Evolutionary conservation across 2,113 vertebrate genomes (phyloP), one percentile per base, ranked within the genome.

Genomic region (Festucalex cinctus): DNA sequence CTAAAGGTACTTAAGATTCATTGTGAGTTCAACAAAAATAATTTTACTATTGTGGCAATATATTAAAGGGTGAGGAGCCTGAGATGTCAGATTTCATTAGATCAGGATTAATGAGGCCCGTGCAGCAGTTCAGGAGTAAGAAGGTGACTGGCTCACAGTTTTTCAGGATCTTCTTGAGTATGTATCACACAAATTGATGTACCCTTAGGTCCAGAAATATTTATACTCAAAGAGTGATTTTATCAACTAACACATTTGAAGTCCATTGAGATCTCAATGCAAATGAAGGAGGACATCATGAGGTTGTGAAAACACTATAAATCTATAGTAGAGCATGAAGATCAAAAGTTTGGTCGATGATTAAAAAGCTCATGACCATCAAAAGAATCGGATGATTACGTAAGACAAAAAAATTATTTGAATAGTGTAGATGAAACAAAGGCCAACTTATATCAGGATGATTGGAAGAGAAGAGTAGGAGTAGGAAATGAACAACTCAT

Each of bases 1-100:
- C 63, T 28, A 24, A 49, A 39, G 9, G 37, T 56, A 75, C 69
- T 51, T 76, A 37, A 37, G 26, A 63, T 9, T 75, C 39, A 66
- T 64, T 51, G 58, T 0, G 2, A 60, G n/a, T 49, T 65, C 46
- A 51, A 4, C 3, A 63, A 71, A 67, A 46, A 49, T 39, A 49
- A 17, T 8, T 39, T 63, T 6, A 36, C 49, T 39, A 63, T 37
- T 28, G 35, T 14, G 56, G 39, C 39, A 10, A 51, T 57, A 28
- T 66, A 19, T 28, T 62, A 20, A 9, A 62, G 28, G 26, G 43
- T 0, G n/a, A 56, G 59, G 20, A 35, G 44, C 44, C 8, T 14
- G 63, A 53, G 46, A 39, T 66, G 26, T 65, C n/a, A 19, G 4
- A 60, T 39, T 62, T 24, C 60, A 37, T 41, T 51, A 65, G 16